phyloP scores from a whole-genome alignment of 2,113 vertebrate genomes.

The Hemichromis elongatus region DNA sequence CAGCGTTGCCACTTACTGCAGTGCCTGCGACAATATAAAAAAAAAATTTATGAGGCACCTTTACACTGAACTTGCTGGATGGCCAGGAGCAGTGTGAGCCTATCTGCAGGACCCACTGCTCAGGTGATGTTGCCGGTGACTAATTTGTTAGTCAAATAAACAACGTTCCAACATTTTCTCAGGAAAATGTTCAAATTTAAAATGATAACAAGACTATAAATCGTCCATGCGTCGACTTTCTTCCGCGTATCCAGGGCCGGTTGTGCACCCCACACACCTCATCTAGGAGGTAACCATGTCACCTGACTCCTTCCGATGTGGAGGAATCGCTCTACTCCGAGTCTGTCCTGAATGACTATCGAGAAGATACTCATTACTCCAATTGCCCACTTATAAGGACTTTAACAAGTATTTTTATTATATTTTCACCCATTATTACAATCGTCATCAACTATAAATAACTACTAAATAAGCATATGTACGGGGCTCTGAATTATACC shows the following conservation, averaged over 20 bases:
- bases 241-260: not conserved
- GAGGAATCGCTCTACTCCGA: not conserved
- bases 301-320: not conserved
- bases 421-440: not conserved
- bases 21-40: not conserved
- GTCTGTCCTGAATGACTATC: not conserved
- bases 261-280: not conserved
- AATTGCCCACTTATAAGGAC: not conserved
- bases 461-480: not conserved
- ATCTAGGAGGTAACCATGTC: not conserved
- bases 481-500: not conserved
- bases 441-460: not conserved
- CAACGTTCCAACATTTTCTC: not conserved
- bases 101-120: not conserved
- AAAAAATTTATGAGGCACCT: not conserved
- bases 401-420: not conserved
- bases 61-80: not conserved
- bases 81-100: not conserved
- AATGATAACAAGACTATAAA: not conserved
- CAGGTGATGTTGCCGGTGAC: too few species aligned
- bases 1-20: not conserved
- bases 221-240: not conserved
- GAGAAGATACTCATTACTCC: not conserved
- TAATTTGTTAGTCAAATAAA: not conserved
- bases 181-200: not conserved